Conservation (phyloP, 2,888 invertebrate genomes). For the Cordilura impudica region DNA sequence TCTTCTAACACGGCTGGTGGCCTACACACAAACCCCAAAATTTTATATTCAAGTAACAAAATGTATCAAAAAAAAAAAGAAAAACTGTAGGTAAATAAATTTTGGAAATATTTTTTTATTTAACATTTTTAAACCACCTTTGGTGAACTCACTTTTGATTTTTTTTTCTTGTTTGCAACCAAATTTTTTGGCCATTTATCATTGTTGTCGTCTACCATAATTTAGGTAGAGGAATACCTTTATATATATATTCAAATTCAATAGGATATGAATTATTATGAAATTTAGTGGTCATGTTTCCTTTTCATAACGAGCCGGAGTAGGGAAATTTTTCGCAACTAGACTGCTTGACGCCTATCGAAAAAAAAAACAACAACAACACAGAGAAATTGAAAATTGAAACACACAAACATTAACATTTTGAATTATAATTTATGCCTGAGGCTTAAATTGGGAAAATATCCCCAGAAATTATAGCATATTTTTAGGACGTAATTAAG, state of each 20-base stretch:
- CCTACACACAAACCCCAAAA: constrained; percentile 26
- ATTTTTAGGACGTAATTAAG: background rate
- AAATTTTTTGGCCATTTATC: constrained; percentile 8
- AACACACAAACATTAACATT: background rate
- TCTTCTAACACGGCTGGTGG: constrained; percentile 62
- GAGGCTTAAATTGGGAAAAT: background rate
- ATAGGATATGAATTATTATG: constrained; percentile 50
- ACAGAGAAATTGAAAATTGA: background rate
- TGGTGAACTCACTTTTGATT: background rate
- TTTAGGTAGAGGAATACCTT: background rate
- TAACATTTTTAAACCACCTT: background rate
- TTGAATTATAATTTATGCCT: background rate
- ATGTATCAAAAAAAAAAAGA: background rate
- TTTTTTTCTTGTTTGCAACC: background rate
- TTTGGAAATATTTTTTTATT: constrained; percentile 16
- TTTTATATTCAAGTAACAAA: constrained; percentile 14
- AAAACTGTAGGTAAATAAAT: background rate
- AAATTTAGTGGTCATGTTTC: constrained; percentile 17
- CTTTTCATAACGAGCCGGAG: constrained; percentile 7
- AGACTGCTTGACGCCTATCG: constrained; percentile 45
- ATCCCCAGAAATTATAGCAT: background rate
- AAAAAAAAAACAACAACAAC: background rate
- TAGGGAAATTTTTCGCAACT: background rate
- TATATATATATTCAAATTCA: constrained; percentile 6
- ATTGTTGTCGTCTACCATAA: background rate